Evolutionary conservation across 2,797 vertebrate genomes (phyloP), one percentile per base, ranked within the genome.

Genomic region (Enteromius anoplus): DNA sequence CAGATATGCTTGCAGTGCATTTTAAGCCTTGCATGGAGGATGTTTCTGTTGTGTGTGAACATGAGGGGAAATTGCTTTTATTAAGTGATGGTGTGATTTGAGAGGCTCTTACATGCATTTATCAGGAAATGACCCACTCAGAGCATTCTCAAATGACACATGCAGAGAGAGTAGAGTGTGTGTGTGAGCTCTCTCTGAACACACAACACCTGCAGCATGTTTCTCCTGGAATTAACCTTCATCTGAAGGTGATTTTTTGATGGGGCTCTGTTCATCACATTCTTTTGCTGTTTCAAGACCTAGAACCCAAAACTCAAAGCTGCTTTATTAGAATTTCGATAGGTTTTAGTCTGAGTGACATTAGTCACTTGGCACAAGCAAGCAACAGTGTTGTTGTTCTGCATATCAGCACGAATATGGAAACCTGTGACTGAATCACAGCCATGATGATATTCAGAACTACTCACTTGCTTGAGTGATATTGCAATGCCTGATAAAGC

Each of bases 201-300:
- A 2, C 49, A 58, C 75, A 55, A 55, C 34, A 55, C 49, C 49
- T 40, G 66, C 10, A 3, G 65, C n/a, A 69, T 60, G 65, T 60
- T 80, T 80, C 78, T 55, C n/a, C 65, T 55, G 49, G 37, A 80
- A 70, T 80, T 70, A 68, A 79, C 29, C 65, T 79, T 69, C 47
- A 79, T 66, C 34, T 69, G 47, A 79, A 80, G 65, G 75, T 77
- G 58, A 77, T 40, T 78, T 40, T 78, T 58, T 53, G 37, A 70
- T 70, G 49, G 42, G 51, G 17, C 70, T 55, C 34, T 55, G 51
- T 49, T 80, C 23, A 17, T 65, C 45, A 78, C 11, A 23, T 15
- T 42, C 17, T 65, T 2, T 64, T 77, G 29, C 15, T 11, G 34
- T 71, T 81, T 71, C 21, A 78, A 34, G n/a, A 19, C 85, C 42